Base-by-base conservation (phyloP, 2,888 invertebrate species). In the Drosophila percnosoma region DNA sequence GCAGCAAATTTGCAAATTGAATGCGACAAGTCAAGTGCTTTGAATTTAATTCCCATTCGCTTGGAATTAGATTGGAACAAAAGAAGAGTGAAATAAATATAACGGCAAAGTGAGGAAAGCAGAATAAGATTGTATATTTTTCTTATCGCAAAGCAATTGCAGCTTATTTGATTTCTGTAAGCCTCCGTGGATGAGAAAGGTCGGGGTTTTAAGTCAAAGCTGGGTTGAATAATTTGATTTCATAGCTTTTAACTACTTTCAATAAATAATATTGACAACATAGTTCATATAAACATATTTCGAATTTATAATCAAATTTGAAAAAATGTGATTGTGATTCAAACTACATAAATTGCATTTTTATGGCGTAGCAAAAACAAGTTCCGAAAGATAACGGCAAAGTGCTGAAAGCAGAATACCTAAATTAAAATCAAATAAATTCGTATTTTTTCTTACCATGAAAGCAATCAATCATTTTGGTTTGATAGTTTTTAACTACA, bases 11-110 rank as follows among this genome's bases (percentile, higher is more conserved):
- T 73, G 80, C 80, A 87, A 88, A 85, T 85, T 86, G 83, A 88
- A 85, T 86, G 86, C 76, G 88, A 83, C 85, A 85, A 85, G 87
- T 85, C 86, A 88, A 85, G 88, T 80, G 85, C 76, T 86, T 83
- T 75, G 81, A 81, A 88, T 88, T 88, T 86, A 83, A 85, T 86
- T 88, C 85, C 75, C 82, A 85, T 80, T 86, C 80, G 65, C 78
- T 65, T 48, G 57, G 65, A 85, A 83, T 82, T 85, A 70, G 85
- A 87, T 83, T 83, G 73, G 77, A 68, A 67, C 29, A 51, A 72
- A 63, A 38, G 5, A 55, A 21, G 48, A 68, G 62, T 40, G 36
- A 59, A 71, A 42, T 40, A 67, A 58, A 74, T 55, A 66, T 45
- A 63, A 33, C 54, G 29, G 31, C 31, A 36, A 60, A 65, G 48